Evolutionary conservation across 2,888 invertebrate species (phyloP).

Genomic region (Stratiomys singularior): DNA sequence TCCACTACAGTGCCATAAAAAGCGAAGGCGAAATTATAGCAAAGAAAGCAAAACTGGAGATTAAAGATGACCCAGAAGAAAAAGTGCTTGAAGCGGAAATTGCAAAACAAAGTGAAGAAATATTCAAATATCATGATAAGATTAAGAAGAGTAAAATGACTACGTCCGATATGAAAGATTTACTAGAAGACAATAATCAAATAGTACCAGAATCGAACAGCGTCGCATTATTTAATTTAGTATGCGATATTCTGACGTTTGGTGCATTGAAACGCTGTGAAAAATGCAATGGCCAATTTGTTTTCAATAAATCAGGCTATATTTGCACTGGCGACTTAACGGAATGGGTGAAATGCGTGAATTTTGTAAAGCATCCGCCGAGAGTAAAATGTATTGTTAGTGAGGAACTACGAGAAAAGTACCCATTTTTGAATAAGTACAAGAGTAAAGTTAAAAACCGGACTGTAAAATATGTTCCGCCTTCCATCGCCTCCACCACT

Average conservation of each 20-base stretch:
- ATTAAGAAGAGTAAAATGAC: constrained; percentile 68
- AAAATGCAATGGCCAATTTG: constrained; percentile 81
- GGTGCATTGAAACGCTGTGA: constrained; percentile 82
- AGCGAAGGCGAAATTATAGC: constrained; percentile 69
- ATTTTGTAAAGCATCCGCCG: constrained; percentile 76
- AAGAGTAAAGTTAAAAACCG: constrained; percentile 71
- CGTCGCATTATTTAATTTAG: constrained; percentile 71
- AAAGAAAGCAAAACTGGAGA: constrained; percentile 78
- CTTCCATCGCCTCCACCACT: constrained; percentile 62
- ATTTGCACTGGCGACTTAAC: constrained; percentile 77
- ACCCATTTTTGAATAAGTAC: constrained; percentile 69
- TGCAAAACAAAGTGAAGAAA: constrained; percentile 57
- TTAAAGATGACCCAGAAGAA: constrained; percentile 69
- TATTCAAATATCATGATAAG: constrained; percentile 74
- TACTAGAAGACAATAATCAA: constrained; percentile 81
- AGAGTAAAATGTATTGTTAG: constrained; percentile 78
- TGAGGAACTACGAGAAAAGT: constrained; percentile 68
- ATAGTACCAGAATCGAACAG: constrained; percentile 74
- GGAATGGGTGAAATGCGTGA: constrained; percentile 91
- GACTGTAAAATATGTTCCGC: constrained; percentile 68
- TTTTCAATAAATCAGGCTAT: constrained; percentile 80
- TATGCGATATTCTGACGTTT: constrained; percentile 89
- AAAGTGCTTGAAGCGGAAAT: constrained; percentile 70
- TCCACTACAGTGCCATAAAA: constrained; percentile 56
- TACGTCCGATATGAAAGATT: constrained; percentile 70